phyloP scores from a whole-genome alignment of 92 coral and sea anemone species.

The Pocillopora meandrina region DNA sequence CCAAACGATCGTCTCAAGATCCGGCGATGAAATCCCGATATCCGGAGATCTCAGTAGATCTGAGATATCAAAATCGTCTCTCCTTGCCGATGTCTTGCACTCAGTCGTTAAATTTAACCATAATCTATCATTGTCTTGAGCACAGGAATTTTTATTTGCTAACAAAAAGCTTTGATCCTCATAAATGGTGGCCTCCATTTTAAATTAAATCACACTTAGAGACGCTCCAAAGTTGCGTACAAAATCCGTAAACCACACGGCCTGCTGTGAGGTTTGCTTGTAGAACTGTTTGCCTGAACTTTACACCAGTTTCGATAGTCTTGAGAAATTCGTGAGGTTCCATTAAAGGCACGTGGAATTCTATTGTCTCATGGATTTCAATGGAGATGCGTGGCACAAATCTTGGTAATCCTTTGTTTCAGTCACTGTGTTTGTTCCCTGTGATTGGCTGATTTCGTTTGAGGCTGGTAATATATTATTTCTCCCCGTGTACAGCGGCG shows the following conservation, averaged over 20 bases:
- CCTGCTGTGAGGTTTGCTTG: not conserved
- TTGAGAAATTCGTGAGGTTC: conserved; percentile 31
- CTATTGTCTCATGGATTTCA: conserved; percentile 34
- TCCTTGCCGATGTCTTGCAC: conserved; percentile 45
- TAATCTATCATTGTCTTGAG: conserved; percentile 48
- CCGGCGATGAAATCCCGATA: conserved; percentile 79
- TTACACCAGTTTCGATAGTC: conserved; percentile 13
- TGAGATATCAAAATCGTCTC: conserved; percentile 70
- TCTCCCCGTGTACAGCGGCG: conserved; percentile 37
- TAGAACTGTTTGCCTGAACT: not conserved
- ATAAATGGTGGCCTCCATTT: conserved; percentile 63
- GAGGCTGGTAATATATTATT: conserved; percentile 34
- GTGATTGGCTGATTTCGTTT: conserved; percentile 18
- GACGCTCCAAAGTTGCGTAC: conserved; percentile 3
- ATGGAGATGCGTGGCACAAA: conserved; percentile 57
- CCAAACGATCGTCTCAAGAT: conserved; percentile 77
- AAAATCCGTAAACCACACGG: not conserved
- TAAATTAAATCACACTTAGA: not conserved
- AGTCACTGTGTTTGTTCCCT: not conserved
- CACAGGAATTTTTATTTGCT: conserved; percentile 49
- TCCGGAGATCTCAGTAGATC: conserved; percentile 82
- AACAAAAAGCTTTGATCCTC: conserved; percentile 66
- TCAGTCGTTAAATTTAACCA: conserved; percentile 48
- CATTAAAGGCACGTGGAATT: conserved; percentile 50
- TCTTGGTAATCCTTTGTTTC: conserved; percentile 44